phyloP scores from a whole-genome alignment of 2,113 vertebrate genomes.

The Ictidomys tridecemlineatus region DNA sequence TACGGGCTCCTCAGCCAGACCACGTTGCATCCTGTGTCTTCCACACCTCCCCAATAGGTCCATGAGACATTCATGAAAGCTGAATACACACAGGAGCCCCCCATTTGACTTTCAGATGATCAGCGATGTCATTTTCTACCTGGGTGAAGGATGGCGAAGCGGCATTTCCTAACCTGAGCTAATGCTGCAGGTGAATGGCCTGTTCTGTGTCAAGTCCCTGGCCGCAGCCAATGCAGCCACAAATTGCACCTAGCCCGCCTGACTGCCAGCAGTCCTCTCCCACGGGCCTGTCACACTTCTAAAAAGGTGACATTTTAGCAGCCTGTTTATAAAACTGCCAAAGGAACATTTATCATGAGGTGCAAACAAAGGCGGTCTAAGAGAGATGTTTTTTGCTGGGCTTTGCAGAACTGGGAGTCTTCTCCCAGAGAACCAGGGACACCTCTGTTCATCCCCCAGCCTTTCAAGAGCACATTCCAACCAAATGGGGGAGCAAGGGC shows the following conservation, averaged over 20 bases:
- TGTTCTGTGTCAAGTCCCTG: neutral
- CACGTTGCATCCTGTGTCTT: neutral
- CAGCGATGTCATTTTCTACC: neutral
- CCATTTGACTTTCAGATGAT: neutral
- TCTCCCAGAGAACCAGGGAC: neutral
- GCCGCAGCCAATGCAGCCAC: neutral
- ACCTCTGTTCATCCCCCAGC: neutral
- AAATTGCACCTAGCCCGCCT: neutral
- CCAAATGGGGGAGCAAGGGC: neutral
- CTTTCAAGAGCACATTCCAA: neutral
- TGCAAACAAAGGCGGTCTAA: slow-evolving; percentile 44
- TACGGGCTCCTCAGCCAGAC: neutral
- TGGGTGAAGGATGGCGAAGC: neutral
- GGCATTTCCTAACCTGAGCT: neutral
- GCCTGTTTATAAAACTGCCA: slow-evolving; percentile 80
- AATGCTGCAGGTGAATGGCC: neutral
- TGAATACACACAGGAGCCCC: neutral
- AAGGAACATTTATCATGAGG: slow-evolving; percentile 73
- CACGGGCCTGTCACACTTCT: slow-evolving; percentile 51
- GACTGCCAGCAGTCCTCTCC: slow-evolving; percentile 9
- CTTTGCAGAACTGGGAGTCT: neutral
- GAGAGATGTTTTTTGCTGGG: neutral
- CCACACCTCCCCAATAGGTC: neutral
- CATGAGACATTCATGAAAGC: neutral
- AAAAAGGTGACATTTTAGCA: slow-evolving; percentile 75